phyloP scores from a whole-genome alignment of 1,140 invertebrate species.

The Varroa destructor region DNA sequence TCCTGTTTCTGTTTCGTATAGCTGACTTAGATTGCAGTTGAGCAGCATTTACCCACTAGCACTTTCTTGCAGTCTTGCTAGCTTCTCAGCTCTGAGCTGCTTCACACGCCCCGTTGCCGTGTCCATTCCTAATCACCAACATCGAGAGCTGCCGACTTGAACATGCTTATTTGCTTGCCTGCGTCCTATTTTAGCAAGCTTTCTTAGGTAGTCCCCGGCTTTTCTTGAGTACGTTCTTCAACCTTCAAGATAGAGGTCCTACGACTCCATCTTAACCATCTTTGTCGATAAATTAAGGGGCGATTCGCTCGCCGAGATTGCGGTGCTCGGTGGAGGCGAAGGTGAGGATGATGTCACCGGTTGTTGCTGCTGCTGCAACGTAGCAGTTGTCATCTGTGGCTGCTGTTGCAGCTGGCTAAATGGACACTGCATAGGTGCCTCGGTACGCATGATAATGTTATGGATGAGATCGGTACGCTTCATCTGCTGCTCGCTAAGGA shows the following conservation, averaged over 20 bases:
- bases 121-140: too few species aligned
- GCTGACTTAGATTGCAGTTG: too few species aligned
- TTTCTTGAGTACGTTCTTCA: too few species aligned
- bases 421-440: constrained; percentile 9
- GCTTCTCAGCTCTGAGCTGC: too few species aligned
- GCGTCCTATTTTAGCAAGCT: too few species aligned
- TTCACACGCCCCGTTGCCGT: too few species aligned
- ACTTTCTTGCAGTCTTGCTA: too few species aligned
- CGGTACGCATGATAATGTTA: constrained; percentile 59
- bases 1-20: too few species aligned
- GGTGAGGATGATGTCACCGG: not conserved
- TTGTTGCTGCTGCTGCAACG: not conserved
- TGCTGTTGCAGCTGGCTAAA: constrained; percentile 21
- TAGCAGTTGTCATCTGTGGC: not conserved
- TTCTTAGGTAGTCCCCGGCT: too few species aligned
- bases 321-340: not conserved
- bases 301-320: constrained; percentile 11
- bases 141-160: too few species aligned
- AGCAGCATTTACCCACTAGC: too few species aligned
- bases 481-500: constrained; percentile 69
- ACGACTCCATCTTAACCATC: constrained; percentile 28
- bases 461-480: constrained; percentile 76
- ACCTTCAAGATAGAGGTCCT: not conserved
- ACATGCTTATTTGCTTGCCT: too few species aligned
- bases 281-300: constrained; percentile 22